A percentile compares a stretch with the other conserved stretches of the same genome.
Evolutionary conservation across 2,888 invertebrate genomes (phyloP).

Genomic region (Lasiommata megera): DNA sequence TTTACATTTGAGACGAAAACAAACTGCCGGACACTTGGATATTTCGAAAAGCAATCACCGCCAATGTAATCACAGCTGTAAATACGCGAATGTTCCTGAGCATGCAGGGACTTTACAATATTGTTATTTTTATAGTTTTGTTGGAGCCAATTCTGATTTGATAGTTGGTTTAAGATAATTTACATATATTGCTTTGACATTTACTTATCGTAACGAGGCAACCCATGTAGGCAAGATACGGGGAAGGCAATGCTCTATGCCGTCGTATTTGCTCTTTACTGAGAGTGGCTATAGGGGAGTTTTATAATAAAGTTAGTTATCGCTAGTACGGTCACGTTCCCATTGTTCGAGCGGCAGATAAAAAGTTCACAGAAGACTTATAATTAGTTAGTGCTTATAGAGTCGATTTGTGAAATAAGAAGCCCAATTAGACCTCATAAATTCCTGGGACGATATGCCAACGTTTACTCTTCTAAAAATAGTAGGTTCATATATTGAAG

Average conservation of each 20-base stretch:
- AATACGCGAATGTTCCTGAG: constrained; percentile 44
- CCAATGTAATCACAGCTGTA: constrained; percentile 45
- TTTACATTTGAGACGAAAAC: constrained; percentile 40
- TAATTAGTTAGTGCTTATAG: constrained; percentile 66
- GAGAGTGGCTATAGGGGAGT: constrained; percentile 41
- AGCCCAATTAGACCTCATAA: constrained; percentile 73
- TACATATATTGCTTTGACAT: constrained; percentile 41
- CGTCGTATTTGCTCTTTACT: constrained; percentile 34
- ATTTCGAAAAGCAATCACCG: constrained; percentile 43
- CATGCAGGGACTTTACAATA: constrained; percentile 39
- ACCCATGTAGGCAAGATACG: constrained; percentile 32
- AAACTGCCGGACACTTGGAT: constrained; percentile 37
- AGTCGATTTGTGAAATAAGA: constrained; percentile 62
- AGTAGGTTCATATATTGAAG: not conserved
- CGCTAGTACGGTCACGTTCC: constrained; percentile 74
- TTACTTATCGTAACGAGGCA: constrained; percentile 50
- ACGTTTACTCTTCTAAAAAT: not conserved
- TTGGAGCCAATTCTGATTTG: constrained; percentile 49
- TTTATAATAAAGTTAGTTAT: constrained; percentile 53
- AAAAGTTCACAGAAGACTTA: constrained; percentile 71
- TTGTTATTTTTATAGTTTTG: constrained; percentile 48
- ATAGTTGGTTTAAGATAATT: constrained; percentile 40
- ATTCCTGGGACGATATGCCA: constrained; percentile 40
- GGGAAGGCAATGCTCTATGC: constrained; percentile 31
- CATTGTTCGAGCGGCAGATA: constrained; percentile 74